phyloP scores from a whole-genome alignment of 2,888 invertebrate genomes.

The Pollenia amentaria region DNA sequence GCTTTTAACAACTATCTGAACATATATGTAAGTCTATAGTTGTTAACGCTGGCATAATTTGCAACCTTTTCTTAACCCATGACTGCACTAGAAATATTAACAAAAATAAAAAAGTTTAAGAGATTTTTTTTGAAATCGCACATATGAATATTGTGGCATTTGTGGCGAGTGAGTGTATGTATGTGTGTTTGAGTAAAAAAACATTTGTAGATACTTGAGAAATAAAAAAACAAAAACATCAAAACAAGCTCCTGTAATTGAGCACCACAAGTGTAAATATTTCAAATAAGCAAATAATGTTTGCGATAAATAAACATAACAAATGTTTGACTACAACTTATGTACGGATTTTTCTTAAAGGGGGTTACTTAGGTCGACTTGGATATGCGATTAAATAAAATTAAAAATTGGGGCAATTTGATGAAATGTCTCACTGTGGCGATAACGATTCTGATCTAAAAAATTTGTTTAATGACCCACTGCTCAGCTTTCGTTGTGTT shows the following conservation, averaged over 20 bases:
- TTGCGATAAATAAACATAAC: conserved; percentile 59
- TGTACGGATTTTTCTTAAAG: background rate
- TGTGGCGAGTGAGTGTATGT: conserved; percentile 17
- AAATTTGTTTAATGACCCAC: too few relatives aligned
- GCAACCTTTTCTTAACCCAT: conserved; percentile 61
- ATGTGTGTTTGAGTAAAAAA: background rate
- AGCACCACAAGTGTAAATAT: conserved; percentile 61
- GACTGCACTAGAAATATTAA: conserved; percentile 37
- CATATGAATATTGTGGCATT: conserved; percentile 46
- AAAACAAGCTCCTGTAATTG: conserved; percentile 63
- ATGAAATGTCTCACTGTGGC: too few relatives aligned
- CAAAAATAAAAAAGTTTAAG: background rate
- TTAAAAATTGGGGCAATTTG: too few relatives aligned
- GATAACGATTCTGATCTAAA: too few relatives aligned
- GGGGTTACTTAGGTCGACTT: conserved; percentile 10
- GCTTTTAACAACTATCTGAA: conserved; percentile 46
- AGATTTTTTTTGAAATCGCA: conserved; percentile 25
- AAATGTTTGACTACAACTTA: conserved; percentile 38
- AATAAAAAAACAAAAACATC: conserved; percentile 29
- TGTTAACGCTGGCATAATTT: conserved; percentile 54
- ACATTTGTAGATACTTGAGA: conserved; percentile 51
- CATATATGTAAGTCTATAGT: conserved; percentile 4
- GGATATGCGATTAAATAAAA: background rate
- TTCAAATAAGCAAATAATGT: conserved; percentile 64
- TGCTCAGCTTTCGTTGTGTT: too few relatives aligned